Base-by-base conservation (phyloP, 2,113 vertebrate genomes). In the Eurypyga helias region DNA sequence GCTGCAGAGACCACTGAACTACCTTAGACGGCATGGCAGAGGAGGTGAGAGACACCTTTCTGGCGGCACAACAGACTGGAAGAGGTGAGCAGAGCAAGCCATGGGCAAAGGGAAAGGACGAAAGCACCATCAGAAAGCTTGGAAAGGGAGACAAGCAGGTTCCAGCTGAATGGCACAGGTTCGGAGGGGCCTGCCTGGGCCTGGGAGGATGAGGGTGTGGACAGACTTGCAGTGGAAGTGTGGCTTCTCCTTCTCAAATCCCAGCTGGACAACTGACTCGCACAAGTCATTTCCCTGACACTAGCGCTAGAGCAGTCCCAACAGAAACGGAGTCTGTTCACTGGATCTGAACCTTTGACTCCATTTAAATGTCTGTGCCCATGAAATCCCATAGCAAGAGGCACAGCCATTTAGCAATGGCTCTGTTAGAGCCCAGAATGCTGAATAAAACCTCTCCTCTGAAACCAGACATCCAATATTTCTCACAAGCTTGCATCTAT, bases 221-320 rank as follows among this genome's bases (percentile, higher is more conserved):
- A 48, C 24, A 55, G 52, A 34, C 87, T 55, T 0, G 0, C 0
- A 0, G 10, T 58, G 36, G 46, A 81, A 67, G 16, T 38, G 10
- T 49, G 38, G 29, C 61, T 64, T 41, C 55, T 90, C 58, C 36
- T 62, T 64, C 31, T 57, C 72, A 81, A 24, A 83, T 58, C 20
- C 18, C 38, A 57, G 8, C 14, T 73, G 71, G 10, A 36, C 38
- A 83, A 76, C 9, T 1, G 2, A 23, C 0, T 1, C 38, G 45
- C 29, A 33, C 12, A 57, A 51, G 13, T 51, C 55, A 41, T 41
- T 41, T 41, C 7, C 60, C 33, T 60, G 66, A 31, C n/a, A 67
- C 62, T 45, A 82, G 43, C 26, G 26, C 29, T 64, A 65, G 65
- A n/a, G 64, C 13, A 71, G 11, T 77, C n/a, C 9, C 14, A 72